phyloP scores from a whole-genome alignment of 92 coral and sea anemone species.

The Hydrozoanthus gracilis region DNA sequence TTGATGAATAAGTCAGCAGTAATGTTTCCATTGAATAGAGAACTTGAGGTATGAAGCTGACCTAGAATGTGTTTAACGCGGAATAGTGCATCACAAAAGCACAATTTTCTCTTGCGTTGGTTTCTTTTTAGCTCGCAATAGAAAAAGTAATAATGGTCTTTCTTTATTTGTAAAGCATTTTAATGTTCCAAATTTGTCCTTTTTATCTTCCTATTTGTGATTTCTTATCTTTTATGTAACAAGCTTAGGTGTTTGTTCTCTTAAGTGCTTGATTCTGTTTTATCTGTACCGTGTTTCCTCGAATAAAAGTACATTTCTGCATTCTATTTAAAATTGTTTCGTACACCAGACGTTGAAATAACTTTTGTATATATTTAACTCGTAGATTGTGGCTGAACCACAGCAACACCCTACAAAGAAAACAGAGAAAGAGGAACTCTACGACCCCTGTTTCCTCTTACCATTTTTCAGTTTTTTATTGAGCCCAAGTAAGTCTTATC shows the following conservation, averaged over 20 bases:
- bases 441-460: constrained; percentile 93
- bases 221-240: too few relatives aligned
- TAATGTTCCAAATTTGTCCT: too few relatives aligned
- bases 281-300: too few relatives aligned
- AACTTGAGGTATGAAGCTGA: constrained; percentile 63
- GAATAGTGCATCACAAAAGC: neutral
- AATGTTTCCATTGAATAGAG: constrained; percentile 70
- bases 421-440: constrained; percentile 36
- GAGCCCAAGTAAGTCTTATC: constrained; percentile 73
- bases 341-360: neutral
- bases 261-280: too few relatives aligned
- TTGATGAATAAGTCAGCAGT: constrained; percentile 73
- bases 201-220: too few relatives aligned
- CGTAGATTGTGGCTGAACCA: constrained; percentile 62
- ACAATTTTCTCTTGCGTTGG: neutral
- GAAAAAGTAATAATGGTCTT: too few relatives aligned
- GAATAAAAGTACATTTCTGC: too few relatives aligned
- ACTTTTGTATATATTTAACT: neutral
- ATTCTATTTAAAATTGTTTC: neutral
- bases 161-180: too few relatives aligned
- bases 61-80: neutral
- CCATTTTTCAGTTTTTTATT: constrained; percentile 87
- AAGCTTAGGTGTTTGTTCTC: too few relatives aligned
- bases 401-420: constrained; percentile 20
- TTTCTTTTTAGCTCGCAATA: neutral